Conservation (phyloP, 2,888 invertebrate genomes). For the Agrotis exclamationis region DNA sequence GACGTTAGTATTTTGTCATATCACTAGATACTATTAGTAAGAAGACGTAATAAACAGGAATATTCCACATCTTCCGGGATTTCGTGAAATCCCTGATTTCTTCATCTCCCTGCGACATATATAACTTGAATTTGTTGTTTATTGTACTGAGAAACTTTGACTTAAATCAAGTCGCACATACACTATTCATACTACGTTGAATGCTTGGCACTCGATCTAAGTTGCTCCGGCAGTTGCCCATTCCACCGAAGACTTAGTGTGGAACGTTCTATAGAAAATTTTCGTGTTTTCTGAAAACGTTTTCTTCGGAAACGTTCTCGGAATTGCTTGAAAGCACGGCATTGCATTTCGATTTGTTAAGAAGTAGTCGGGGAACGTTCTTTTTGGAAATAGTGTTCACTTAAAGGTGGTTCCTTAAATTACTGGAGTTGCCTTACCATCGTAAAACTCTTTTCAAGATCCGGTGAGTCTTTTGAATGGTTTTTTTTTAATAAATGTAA, state of each 20-base stretch:
- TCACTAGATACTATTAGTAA: too few species aligned
- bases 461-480: neutral
- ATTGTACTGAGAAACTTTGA: slow-evolving; percentile 49
- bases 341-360: slow-evolving; percentile 40
- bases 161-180: slow-evolving; percentile 51
- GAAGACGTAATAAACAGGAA: too few species aligned
- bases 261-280: slow-evolving; percentile 47
- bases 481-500: neutral
- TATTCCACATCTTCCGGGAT: too few species aligned
- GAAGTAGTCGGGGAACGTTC: slow-evolving; percentile 15
- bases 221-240: slow-evolving; percentile 27
- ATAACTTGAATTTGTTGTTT: slow-evolving; percentile 29
- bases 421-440: slow-evolving; percentile 1
- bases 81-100: too few species aligned
- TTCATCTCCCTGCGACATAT: too few species aligned
- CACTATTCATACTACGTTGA: slow-evolving; percentile 51
- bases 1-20: too few species aligned
- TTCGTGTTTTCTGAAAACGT: slow-evolving; percentile 49
- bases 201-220: slow-evolving; percentile 59
- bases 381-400: slow-evolving; percentile 12
- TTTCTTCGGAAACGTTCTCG: slow-evolving; percentile 33
- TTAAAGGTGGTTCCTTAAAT: slow-evolving; percentile 5
- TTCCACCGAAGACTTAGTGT: slow-evolving; percentile 25
- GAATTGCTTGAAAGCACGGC: slow-evolving; percentile 47
- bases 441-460: neutral